These are phyloP conservation scores for Peromyscus leucopus DNA, from an alignment of 2,113 vertebrate species.

Conservation along the genomic window DNA sequence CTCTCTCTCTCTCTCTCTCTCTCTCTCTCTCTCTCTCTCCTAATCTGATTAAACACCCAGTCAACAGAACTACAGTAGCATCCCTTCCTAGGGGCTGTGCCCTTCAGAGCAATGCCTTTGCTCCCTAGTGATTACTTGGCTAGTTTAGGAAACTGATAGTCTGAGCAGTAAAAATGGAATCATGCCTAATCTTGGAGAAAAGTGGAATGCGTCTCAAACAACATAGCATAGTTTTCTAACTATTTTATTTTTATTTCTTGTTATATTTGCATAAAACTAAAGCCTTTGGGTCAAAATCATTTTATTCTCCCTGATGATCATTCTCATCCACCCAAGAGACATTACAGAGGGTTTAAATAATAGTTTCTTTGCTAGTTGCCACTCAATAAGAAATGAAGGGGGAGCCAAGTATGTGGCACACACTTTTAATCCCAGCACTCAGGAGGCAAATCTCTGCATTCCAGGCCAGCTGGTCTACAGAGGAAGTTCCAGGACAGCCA, in stretches of 20 bases:
- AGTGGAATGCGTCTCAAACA: constrained; percentile 67
- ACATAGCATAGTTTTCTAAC: neutral
- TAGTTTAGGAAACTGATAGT: constrained; percentile 77
- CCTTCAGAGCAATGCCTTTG: constrained; percentile 81
- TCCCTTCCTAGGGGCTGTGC: neutral
- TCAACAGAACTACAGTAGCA: constrained; percentile 78
- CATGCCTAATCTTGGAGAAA: neutral
- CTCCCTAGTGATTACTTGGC: constrained; percentile 78
- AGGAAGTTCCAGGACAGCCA: neutral
- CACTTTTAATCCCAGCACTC: neutral
- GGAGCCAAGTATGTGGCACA: neutral
- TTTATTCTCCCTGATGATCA: neutral
- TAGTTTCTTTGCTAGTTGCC: neutral
- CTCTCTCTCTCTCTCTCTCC: constrained; percentile 38
- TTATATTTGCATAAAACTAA: neutral
- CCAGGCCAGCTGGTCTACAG: neutral
- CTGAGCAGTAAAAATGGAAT: constrained; percentile 80
- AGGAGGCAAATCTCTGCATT: neutral
- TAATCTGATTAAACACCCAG: constrained; percentile 83
- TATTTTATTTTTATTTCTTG: neutral
- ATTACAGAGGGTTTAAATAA: neutral
- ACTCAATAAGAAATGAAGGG: neutral
- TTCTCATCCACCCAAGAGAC: neutral
- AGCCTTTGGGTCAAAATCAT: neutral
- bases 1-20: constrained; percentile 26